A percentile compares a stretch with the other conserved stretches of the same genome.
Evolutionary conservation across 2,113 vertebrate species (phyloP).

Genomic region (Coturnix japonica): DNA sequence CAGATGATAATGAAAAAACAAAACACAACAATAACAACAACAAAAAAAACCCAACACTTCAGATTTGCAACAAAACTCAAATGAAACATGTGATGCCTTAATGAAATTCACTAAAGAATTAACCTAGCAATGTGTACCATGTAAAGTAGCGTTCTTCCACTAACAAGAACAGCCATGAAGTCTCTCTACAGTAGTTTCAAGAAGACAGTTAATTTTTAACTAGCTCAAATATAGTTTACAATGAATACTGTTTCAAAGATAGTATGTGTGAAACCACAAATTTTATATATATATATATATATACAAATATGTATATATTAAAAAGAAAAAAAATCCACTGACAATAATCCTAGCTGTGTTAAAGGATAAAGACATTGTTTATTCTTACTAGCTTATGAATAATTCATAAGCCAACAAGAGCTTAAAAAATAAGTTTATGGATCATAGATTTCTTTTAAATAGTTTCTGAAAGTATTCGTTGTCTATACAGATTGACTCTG

Average conservation of each 20-base stretch:
- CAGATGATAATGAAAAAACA: neutral
- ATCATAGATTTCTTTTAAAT: neutral
- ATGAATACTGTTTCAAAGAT: neutral
- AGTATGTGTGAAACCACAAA: neutral
- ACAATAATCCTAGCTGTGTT: neutral
- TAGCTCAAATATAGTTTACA: neutral
- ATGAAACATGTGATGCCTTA: neutral
- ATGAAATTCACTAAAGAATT: neutral
- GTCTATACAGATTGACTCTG: neutral
- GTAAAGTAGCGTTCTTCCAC: neutral
- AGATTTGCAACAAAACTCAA: neutral
- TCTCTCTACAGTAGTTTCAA: neutral
- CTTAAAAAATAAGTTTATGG: neutral
- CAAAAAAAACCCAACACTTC: fast-evolving
- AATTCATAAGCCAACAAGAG: neutral
- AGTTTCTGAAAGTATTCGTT: neutral
- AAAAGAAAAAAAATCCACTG: neutral
- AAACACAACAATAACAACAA: neutral
- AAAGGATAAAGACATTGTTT: neutral
- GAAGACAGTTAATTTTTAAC: neutral
- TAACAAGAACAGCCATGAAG: neutral
- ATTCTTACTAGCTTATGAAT: neutral
- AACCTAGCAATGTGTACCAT: neutral
- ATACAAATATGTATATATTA: too few relatives aligned
- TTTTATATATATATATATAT: too few relatives aligned